Conservation (phyloP, 2,888 invertebrate genomes). For the Taenaris catops region DNA sequence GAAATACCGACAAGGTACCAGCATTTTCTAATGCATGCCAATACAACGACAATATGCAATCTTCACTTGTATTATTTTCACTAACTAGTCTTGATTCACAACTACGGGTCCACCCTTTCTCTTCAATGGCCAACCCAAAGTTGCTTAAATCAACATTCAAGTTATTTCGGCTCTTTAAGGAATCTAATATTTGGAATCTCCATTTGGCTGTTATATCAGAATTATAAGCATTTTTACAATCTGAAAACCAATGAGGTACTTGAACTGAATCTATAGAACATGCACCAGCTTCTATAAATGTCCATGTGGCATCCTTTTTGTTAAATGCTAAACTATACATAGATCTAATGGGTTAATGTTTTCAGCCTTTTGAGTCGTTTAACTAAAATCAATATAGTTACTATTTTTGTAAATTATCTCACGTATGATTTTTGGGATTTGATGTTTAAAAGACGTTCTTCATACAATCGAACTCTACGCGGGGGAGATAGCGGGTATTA, state of each 20-base stretch:
- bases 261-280: conserved; percentile 86
- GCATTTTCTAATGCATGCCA: conserved; percentile 88
- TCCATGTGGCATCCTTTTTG: conserved; percentile 91
- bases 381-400: too few species aligned
- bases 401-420: too few species aligned
- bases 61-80: conserved; percentile 81
- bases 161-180: conserved; percentile 81
- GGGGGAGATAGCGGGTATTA: too few species aligned
- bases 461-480: too few species aligned
- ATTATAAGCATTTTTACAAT: conserved; percentile 78
- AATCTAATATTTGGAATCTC: conserved; percentile 86
- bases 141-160: conserved; percentile 73
- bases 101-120: conserved; percentile 91
- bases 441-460: too few species aligned
- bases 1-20: conserved; percentile 87
- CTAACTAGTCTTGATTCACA: conserved; percentile 87
- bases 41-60: conserved; percentile 89
- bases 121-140: conserved; percentile 90
- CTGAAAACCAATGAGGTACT: conserved; percentile 89
- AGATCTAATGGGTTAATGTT: too few species aligned
- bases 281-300: conserved; percentile 89
- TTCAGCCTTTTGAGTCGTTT: too few species aligned
- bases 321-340: too few species aligned
- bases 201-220: conserved; percentile 86
- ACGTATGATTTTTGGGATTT: too few species aligned